Conservation (phyloP, 2,797 vertebrate genomes). For the Champsocephalus gunnari region DNA sequence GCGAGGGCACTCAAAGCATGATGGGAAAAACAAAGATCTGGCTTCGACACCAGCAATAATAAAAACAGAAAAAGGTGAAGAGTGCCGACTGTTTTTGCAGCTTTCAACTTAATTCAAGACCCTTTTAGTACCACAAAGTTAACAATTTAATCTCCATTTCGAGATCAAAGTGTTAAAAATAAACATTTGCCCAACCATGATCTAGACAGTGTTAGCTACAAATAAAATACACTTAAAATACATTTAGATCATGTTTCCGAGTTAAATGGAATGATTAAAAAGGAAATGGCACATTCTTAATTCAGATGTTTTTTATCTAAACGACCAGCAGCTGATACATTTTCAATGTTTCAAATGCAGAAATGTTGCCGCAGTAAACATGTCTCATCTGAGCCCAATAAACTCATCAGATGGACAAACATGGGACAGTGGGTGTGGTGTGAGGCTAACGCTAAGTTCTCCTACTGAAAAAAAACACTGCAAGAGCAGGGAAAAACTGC, state of each 20-base stretch:
- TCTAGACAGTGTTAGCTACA: neutral
- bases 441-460: conserved; percentile 46
- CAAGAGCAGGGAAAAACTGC: conserved; percentile 45
- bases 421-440: conserved; percentile 1
- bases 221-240: neutral
- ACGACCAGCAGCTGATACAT: neutral
- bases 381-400: conserved; percentile 16
- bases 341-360: neutral
- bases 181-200: neutral
- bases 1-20: neutral
- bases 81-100: neutral
- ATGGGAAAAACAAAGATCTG: neutral
- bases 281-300: neutral
- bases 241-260: neutral
- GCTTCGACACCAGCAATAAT: neutral
- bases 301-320: neutral
- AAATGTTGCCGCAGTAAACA: conserved; percentile 19
- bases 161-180: neutral
- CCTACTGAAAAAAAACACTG: conserved; percentile 45
- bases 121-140: neutral
- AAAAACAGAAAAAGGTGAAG: neutral
- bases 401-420: neutral
- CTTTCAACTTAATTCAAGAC: neutral
- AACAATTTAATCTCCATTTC: neutral
- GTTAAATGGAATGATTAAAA: neutral